Conservation (phyloP, 2,797 vertebrate species). For the Hozukius guyotensis region DNA sequence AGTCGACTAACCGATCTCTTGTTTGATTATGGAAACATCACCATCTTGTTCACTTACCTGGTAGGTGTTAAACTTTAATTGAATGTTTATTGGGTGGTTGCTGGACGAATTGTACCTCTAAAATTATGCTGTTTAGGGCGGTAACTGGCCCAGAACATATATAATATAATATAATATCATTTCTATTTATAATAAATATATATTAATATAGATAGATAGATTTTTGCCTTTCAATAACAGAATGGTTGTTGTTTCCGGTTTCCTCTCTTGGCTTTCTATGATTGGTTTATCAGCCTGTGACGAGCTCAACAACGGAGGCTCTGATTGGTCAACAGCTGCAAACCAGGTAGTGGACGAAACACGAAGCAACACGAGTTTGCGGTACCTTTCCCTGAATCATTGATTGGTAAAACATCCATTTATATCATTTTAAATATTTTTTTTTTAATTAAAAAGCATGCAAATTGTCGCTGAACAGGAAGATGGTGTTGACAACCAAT, state of each 20-base stretch:
- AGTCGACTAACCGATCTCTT: background rate
- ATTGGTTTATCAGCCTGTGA: constrained; percentile 47
- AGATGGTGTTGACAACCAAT: background rate
- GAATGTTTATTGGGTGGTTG: background rate
- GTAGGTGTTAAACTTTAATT: background rate
- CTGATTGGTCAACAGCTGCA: constrained; percentile 56
- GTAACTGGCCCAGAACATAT: background rate
- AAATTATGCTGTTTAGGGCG: rapidly evolving
- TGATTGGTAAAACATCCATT: background rate
- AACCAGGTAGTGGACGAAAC: constrained; percentile 40
- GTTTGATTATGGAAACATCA: background rate
- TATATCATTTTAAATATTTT: no score
- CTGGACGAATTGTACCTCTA: background rate
- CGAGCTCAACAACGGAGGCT: background rate
- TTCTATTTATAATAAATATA: background rate
- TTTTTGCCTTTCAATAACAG: background rate
- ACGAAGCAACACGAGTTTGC: no score
- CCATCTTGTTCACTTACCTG: background rate
- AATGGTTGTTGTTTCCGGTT: background rate
- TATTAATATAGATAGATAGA: background rate
- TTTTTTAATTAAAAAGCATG: rapidly evolving
- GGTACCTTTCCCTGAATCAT: rapidly evolving
- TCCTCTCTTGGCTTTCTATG: background rate
- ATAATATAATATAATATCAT: background rate
- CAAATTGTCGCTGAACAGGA: background rate